A percentile compares a stretch with the other conserved stretches of the same genome.
phyloP scores from a whole-genome alignment of 2,113 vertebrate species.

The Petroica traversi region DNA sequence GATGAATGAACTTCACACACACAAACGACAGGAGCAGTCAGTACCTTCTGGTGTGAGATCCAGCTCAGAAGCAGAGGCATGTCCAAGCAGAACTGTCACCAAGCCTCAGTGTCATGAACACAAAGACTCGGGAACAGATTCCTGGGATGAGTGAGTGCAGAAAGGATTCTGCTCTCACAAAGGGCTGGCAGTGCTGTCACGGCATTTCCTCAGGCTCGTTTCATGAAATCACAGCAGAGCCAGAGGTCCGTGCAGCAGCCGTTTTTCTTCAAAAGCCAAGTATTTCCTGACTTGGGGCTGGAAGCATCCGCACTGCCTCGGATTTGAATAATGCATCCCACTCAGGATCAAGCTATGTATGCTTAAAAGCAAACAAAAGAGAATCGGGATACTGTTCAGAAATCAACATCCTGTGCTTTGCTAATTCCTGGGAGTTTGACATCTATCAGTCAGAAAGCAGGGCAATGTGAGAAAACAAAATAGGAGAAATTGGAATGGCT shows the following conservation, averaged over 20 bases:
- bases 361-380: neutral
- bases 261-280: constrained; percentile 51
- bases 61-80: constrained; percentile 17
- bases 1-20: neutral
- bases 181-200: neutral
- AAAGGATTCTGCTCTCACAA: neutral
- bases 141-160: neutral
- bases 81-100: neutral
- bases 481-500: neutral
- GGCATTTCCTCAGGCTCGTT: neutral
- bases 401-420: neutral
- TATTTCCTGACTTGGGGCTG: constrained; percentile 54
- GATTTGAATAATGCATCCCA: neutral
- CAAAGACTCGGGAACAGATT: neutral
- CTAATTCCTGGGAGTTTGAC: neutral
- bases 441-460: neutral
- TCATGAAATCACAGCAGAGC: neutral
- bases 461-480: neutral
- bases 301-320: neutral
- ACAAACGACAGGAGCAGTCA: rapidly evolving
- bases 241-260: neutral
- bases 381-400: neutral
- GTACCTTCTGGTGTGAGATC: constrained; percentile 51
- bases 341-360: neutral
- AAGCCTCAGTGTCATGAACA: rapidly evolving